These are phyloP conservation scores for Ganaspis sp. DNA, from an alignment of 1,140 invertebrate species.

Conservation along the genomic window DNA sequence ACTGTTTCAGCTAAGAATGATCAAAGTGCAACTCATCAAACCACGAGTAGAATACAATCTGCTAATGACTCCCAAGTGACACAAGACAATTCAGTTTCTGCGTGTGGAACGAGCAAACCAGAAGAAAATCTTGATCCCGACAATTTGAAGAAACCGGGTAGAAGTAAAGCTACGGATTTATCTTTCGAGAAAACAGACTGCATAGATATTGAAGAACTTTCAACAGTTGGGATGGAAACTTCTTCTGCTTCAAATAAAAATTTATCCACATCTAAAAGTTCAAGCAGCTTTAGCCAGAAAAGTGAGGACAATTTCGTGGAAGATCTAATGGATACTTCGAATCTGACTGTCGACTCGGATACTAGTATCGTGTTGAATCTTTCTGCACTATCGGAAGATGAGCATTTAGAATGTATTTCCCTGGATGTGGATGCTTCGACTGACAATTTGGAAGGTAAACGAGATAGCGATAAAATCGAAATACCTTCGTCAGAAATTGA, in stretches of 20 bases:
- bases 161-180: background rate
- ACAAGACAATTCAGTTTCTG: background rate
- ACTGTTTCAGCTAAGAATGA: background rate
- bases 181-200: constrained; percentile 5
- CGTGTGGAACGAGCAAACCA: constrained; percentile 21
- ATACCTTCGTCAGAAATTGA: constrained; percentile 28
- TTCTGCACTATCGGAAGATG: constrained; percentile 44
- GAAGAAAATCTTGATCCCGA: background rate
- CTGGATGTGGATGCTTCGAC: constrained; percentile 62
- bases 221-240: background rate
- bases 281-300: no score
- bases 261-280: no score
- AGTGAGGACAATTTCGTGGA: background rate
- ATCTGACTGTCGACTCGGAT: constrained; percentile 23
- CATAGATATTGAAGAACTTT: background rate
- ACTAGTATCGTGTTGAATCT: background rate
- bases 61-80: background rate
- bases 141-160: constrained; percentile 2
- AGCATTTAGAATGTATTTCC: constrained; percentile 69
- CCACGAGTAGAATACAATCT: background rate
- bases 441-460: constrained; percentile 24
- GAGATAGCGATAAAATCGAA: constrained; percentile 37
- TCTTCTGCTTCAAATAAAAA: background rate
- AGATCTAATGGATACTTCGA: background rate
- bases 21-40: constrained; percentile 21